Conservation (phyloP, 2,888 invertebrate genomes). For the Hypomecis atomaria region DNA sequence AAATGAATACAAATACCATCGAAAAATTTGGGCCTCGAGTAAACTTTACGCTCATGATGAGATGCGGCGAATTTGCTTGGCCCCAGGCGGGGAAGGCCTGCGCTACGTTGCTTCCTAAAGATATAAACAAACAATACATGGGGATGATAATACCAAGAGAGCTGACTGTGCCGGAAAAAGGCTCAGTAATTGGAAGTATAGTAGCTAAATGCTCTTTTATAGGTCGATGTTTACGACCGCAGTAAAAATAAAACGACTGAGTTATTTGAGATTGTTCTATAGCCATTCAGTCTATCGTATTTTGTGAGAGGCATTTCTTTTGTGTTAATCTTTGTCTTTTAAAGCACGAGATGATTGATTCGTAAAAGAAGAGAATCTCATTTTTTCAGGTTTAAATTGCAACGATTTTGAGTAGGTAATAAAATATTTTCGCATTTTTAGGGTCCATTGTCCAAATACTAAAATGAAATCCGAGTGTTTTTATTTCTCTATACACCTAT, state of each 20-base stretch:
- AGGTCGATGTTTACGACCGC: conserved; percentile 42
- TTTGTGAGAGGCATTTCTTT: conserved; percentile 28
- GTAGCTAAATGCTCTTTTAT: conserved; percentile 47
- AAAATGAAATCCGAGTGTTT: too few species aligned
- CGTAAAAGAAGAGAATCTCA: too few species aligned
- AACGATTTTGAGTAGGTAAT: too few species aligned
- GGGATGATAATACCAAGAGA: conserved; percentile 32
- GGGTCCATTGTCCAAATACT: too few species aligned
- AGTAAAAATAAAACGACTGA: conserved; percentile 46
- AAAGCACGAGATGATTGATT: not conserved
- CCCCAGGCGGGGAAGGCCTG: too few species aligned
- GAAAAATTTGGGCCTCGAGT: too few species aligned
- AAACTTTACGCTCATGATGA: too few species aligned
- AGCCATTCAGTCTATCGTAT: conserved; percentile 33
- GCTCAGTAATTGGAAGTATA: conserved; percentile 41
- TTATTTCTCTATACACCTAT: too few species aligned
- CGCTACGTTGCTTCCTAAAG: conserved; percentile 4
- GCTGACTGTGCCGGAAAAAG: conserved; percentile 34
- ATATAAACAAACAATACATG: conserved; percentile 33
- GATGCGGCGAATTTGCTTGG: too few species aligned
- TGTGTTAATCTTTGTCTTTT: conserved; percentile 1
- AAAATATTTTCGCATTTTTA: too few species aligned
- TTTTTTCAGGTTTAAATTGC: too few species aligned
- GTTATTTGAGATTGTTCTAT: conserved; percentile 43
- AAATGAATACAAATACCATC: too few species aligned